Evolutionary conservation across 30 jellyfish, hydroid and myxozoan species (phyloP), one percentile per base, ranked within the genome.

Genomic region (Aurelia aurita): DNA sequence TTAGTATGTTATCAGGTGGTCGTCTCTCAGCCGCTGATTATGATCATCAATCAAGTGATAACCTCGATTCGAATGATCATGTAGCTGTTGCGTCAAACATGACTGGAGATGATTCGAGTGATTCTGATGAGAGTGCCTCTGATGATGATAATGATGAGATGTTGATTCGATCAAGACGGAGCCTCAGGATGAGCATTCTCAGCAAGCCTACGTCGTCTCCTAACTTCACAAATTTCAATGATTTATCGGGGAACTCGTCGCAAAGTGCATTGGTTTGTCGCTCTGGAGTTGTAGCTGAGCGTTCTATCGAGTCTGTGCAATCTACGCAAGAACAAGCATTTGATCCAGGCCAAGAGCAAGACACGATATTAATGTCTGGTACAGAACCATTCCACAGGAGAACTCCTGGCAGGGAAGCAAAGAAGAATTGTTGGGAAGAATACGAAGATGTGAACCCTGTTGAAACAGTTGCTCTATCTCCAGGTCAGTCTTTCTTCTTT

Each of bases 131-230:
- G 7, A 22, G 29, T 55, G 25, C 31, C 29, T 55, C 67, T 6
- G 67, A 22, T 55, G 67, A 55, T 22, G 29, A 55, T 22, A 22
- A 13, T 10, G 86, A 69, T 47, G 93, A 83, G 9, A 58, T 69
- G 28, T 60, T 83, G 47, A 15, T 54, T 71, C 66, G 71, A 29
- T 83, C 93, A 45, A 34, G 93, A 57, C 74, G 77, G 26, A 83
- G 87, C 63, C 81, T 83, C 47, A 69, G 93, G n/a, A 69, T 54
- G 58, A 83, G 93, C 57, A 83, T 83, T 26, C 32, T 83, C 62
- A 20, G 26, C 77, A 57, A 76, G 26, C 66, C 63, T 7, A 58
- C 15, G 23, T 76, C 88, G 8, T 58, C 74, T 5, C 60, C 53
- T 5, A 2, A 6, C 15, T 39, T 8, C 16, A 9, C 51, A 39